Evolutionary conservation across 2,888 invertebrate genomes (phyloP).

Genomic region (Zaprionus bogoriensis): DNA sequence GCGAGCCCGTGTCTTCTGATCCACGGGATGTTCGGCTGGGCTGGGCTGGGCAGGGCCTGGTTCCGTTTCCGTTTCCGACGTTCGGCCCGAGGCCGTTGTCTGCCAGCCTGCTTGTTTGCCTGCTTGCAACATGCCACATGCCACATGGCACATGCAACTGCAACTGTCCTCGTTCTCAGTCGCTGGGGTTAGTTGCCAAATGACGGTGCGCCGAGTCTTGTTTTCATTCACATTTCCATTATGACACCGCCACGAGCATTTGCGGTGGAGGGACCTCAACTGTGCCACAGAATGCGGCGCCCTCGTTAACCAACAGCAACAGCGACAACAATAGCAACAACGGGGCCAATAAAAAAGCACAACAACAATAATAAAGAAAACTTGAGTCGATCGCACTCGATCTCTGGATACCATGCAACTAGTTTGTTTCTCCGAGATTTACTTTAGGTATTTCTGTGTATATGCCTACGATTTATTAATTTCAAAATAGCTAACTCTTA

Average conservation of each 20-base stretch:
- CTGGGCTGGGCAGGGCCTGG: not conserved
- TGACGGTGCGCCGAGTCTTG: slow-evolving; percentile 13
- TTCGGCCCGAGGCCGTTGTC: not conserved
- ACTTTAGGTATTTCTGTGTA: no score
- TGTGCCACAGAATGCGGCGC: slow-evolving; percentile 41
- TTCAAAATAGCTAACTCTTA: no score
- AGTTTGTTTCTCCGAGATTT: no score
- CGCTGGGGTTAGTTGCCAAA: slow-evolving; percentile 25
- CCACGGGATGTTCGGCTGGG: not conserved
- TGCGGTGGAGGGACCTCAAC: slow-evolving; percentile 1
- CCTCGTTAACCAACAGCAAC: slow-evolving; percentile 52
- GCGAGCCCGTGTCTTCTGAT: not conserved
- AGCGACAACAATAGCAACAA: not conserved
- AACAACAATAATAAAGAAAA: slow-evolving; percentile 14
- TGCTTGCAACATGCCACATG: slow-evolving; percentile 8
- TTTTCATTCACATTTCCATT: slow-evolving; percentile 43
- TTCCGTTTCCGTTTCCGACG: slow-evolving; percentile 7
- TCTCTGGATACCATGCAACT: no score
- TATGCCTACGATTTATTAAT: no score
- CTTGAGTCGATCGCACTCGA: no score
- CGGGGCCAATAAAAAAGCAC: not conserved
- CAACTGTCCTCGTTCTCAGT: slow-evolving; percentile 11
- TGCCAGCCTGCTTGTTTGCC: slow-evolving; percentile 1
- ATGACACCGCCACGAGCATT: slow-evolving; percentile 50
- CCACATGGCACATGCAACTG: slow-evolving; percentile 1